phyloP scores from a whole-genome alignment of 2,113 vertebrate genomes.

The Baryphthengus martii region DNA sequence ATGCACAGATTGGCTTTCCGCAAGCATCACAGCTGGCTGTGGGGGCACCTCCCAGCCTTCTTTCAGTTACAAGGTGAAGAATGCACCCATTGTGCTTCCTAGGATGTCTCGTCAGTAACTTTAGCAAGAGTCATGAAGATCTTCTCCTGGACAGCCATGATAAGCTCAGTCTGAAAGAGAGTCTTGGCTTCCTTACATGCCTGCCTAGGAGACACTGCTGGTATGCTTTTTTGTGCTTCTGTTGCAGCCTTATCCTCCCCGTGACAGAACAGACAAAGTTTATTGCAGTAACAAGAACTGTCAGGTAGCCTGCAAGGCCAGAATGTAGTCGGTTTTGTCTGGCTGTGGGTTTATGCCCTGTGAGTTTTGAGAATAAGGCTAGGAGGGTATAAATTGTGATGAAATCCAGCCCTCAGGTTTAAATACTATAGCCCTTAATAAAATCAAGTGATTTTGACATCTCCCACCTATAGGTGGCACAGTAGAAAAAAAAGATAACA shows the following conservation, averaged over 20 bases:
- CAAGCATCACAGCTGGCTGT: accelerated
- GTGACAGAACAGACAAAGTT: neutral
- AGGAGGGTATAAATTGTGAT: neutral
- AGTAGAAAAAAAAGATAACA: neutral
- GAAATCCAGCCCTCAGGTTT: neutral
- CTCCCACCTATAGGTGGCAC: accelerated
- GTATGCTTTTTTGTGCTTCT: neutral
- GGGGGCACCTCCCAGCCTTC: accelerated
- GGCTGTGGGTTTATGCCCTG: neutral
- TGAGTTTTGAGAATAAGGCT: neutral
- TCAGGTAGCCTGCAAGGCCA: neutral
- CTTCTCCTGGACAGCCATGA: neutral
- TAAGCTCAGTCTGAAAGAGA: neutral
- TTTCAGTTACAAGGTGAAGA: neutral
- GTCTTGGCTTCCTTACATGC: neutral
- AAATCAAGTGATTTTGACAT: neutral
- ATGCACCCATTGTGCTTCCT: neutral
- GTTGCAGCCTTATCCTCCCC: neutral
- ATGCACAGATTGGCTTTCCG: neutral
- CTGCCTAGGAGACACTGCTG: accelerated
- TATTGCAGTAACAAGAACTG: neutral
- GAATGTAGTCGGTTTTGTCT: neutral
- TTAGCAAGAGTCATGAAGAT: neutral
- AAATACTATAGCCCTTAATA: neutral
- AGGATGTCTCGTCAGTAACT: neutral